Evolutionary conservation across 1,140 invertebrate genomes (phyloP).

Genomic region (Bradysia coprophila): DNA sequence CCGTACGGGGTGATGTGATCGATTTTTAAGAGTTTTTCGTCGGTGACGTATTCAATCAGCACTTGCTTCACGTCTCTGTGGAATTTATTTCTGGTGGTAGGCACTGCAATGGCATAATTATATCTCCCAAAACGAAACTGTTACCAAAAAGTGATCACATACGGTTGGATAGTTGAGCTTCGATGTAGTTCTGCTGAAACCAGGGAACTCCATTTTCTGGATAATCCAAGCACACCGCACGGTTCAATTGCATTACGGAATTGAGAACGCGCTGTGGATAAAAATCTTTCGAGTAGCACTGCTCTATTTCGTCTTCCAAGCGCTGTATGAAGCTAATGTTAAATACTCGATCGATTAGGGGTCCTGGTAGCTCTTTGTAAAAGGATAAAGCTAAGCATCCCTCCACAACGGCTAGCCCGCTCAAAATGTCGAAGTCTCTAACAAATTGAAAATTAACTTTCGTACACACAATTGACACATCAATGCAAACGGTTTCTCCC

Average conservation of each 20-base stretch:
- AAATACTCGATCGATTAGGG: constrained; percentile 29
- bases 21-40: constrained; percentile 14
- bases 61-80: constrained; percentile 11
- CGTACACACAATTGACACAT: no score
- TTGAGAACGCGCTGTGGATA: constrained; percentile 31
- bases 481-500: no score
- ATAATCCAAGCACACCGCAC: constrained; percentile 39
- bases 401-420: constrained; percentile 25
- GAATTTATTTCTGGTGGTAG: constrained; percentile 7
- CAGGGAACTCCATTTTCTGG: constrained; percentile 38
- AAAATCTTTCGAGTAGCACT: constrained; percentile 26
- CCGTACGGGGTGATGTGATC: constrained; percentile 22
- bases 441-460: no score
- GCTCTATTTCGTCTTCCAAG: constrained; percentile 29
- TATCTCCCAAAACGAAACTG: not conserved
- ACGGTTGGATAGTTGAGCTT: constrained; percentile 24
- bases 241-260: constrained; percentile 37
- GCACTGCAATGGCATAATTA: constrained; percentile 11
- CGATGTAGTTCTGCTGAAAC: constrained; percentile 41
- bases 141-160: constrained; percentile 7
- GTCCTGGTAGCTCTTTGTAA: constrained; percentile 25
- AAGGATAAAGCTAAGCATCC: constrained; percentile 25
- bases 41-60: constrained; percentile 11
- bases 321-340: constrained; percentile 31
- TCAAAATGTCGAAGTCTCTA: constrained; percentile 29